phyloP scores from a whole-genome alignment of 2,113 vertebrate species.

The Callionymus lyra region DNA sequence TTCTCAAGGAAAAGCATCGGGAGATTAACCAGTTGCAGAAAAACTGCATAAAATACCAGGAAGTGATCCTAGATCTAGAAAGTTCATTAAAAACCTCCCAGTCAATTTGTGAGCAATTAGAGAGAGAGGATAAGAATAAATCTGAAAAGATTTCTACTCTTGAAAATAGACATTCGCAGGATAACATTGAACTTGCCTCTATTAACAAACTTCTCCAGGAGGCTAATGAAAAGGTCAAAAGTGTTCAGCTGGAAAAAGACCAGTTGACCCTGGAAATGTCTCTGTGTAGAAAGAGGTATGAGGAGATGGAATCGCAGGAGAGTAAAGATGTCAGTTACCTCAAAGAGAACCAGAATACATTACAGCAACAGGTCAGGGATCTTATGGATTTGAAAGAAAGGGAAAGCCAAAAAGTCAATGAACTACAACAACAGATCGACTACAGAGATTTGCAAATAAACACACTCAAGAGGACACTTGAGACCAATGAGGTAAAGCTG shows the following conservation, averaged over 20 bases:
- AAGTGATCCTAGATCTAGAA: slow-evolving; percentile 75
- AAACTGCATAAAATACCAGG: slow-evolving; percentile 79
- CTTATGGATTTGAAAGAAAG: slow-evolving; percentile 54
- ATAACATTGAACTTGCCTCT: slow-evolving; percentile 48
- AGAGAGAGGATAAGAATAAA: slow-evolving; percentile 55
- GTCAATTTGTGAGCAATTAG: slow-evolving; percentile 46
- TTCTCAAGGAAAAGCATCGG: slow-evolving; percentile 81
- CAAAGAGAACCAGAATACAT: slow-evolving; percentile 45
- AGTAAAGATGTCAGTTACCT: slow-evolving; percentile 46
- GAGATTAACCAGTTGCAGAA: slow-evolving; percentile 79
- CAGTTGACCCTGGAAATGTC: slow-evolving; percentile 49
- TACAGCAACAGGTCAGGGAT: slow-evolving; percentile 51
- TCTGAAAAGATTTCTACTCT: slow-evolving; percentile 43
- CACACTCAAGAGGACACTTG: slow-evolving; percentile 61
- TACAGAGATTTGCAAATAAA: slow-evolving; percentile 56
- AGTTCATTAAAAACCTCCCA: slow-evolving; percentile 63
- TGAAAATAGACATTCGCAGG: slow-evolving; percentile 37
- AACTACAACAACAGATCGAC: slow-evolving; percentile 54
- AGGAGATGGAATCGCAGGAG: slow-evolving; percentile 32
- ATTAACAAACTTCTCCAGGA: slow-evolving; percentile 51
- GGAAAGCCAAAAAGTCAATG: slow-evolving; percentile 32
- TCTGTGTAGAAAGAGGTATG: slow-evolving; percentile 39
- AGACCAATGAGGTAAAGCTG: slow-evolving; percentile 60
- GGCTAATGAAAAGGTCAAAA: slow-evolving; percentile 43
- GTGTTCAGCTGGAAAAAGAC: slow-evolving; percentile 56